Conservation (phyloP, 2,888 invertebrate genomes). For the Abscondita cerata region DNA sequence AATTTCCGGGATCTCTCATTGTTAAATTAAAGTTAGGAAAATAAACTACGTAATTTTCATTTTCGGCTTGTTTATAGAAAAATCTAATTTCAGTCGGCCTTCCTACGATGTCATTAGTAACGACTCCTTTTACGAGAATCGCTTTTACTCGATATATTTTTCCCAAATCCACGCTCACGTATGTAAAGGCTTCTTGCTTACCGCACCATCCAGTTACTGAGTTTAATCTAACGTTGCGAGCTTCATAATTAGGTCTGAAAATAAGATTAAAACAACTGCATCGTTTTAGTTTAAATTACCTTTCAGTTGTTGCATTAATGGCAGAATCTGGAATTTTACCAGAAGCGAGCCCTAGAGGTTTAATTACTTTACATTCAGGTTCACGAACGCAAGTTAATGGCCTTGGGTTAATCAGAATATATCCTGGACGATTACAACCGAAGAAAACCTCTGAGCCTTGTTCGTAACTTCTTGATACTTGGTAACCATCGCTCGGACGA, state of each 20-base stretch:
- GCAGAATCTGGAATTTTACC: slow-evolving; percentile 94
- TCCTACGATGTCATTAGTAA: slow-evolving; percentile 94
- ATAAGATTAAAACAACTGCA: slow-evolving; percentile 7
- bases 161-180: slow-evolving; percentile 93
- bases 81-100: slow-evolving; percentile 95
- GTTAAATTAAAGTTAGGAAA: slow-evolving; percentile 96
- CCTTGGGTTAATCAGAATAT: slow-evolving; percentile 88
- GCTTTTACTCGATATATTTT: slow-evolving; percentile 92
- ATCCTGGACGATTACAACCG: slow-evolving; percentile 89
- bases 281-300: slow-evolving; percentile 21
- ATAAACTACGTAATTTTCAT: slow-evolving; percentile 94
- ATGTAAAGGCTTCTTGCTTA: slow-evolving; percentile 96
- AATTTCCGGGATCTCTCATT: slow-evolving; percentile 95
- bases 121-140: slow-evolving; percentile 91
- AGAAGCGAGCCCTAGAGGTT: slow-evolving; percentile 88
- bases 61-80: slow-evolving; percentile 95
- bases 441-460: slow-evolving; percentile 92
- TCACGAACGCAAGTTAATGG: slow-evolving; percentile 91
- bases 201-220: slow-evolving; percentile 97
- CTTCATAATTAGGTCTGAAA: slow-evolving; percentile 84
- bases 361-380: slow-evolving; percentile 93
- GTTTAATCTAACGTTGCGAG: slow-evolving; percentile 85
- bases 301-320: slow-evolving; percentile 93
- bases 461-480: slow-evolving; percentile 83
- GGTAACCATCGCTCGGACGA: slow-evolving; percentile 89